Evolutionary conservation across 2,113 vertebrate species (phyloP), one percentile per base, ranked within the genome.

Genomic region (Cygnus buccinator): DNA sequence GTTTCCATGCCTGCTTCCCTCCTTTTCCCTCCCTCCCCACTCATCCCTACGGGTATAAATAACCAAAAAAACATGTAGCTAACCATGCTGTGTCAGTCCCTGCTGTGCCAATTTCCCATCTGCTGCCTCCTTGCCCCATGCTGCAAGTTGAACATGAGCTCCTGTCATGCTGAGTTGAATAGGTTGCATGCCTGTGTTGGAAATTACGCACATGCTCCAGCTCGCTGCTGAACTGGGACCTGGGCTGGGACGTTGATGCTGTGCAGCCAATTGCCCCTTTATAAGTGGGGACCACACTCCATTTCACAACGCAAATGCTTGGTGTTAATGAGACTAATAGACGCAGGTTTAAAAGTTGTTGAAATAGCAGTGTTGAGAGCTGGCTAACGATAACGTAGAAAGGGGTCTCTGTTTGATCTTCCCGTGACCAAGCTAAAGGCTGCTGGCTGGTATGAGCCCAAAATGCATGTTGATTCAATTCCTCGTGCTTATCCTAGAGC

Each of bases 81-180:
- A 26, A 29, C 58, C 79, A 59, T 83, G 46, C 52, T 83, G 21
- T 85, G 78, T 93, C 71, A 67, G 67, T 44, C 59, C 76, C 63
- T 79, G 72, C 92, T 93, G 63, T 90, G 67, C 80, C 75, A 90
- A 37, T 93, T 95, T 94, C 74, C 78, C 81, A 94, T 89, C 81
- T 90, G 82, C 72, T 93, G 15, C 43, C 59, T 83, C 78, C 67
- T 68, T 90, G 87, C 67, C 71, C 82, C 59, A 33, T 13, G 5
- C 37, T 93, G 43, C 79, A 90, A 1, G 0, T 59, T 87, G 41
- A 93, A 55, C 33, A 71, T 73, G 18, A 0, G 0, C 19, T 84
- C 29, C 46, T 2, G 1, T 70, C 6, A 4, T n/a, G 65, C 89
- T 76, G 70, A 89, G 52, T 26, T 74, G 29, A 77, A 37, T 59